Conservation (phyloP, 1,140 invertebrate species). For the Drosophila hydei region DNA sequence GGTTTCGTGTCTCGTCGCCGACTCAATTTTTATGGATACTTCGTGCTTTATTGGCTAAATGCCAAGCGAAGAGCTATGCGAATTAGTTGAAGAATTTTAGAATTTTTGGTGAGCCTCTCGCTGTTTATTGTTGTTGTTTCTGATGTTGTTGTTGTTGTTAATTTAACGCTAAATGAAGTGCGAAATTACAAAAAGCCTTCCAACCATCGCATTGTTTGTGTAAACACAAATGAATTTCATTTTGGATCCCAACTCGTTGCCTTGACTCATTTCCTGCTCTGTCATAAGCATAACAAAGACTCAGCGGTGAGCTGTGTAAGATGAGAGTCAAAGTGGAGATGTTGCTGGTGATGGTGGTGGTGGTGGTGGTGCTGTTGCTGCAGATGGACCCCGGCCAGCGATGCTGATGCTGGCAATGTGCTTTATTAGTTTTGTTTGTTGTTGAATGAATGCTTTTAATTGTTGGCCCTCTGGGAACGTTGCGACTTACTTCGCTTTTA, state of each 20-base stretch:
- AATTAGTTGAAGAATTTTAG: constrained; percentile 22
- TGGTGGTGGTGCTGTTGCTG: background rate
- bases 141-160: constrained; percentile 55
- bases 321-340: constrained; percentile 5
- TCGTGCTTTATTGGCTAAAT: constrained; percentile 54
- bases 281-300: constrained; percentile 49
- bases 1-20: constrained; percentile 55
- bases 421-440: constrained; percentile 61
- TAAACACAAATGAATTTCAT: constrained; percentile 31
- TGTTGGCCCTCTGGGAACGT: constrained; percentile 52
- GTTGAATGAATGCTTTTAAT: constrained; percentile 70
- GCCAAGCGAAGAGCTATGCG: constrained; percentile 49
- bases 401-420: constrained; percentile 26
- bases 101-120: constrained; percentile 23
- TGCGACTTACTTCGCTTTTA: constrained; percentile 26
- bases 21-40: constrained; percentile 55
- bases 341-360: background rate
- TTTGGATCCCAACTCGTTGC: constrained; percentile 8
- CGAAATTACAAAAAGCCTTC: constrained; percentile 67
- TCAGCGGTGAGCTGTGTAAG: constrained; percentile 35
- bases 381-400: background rate
- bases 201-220: constrained; percentile 43
- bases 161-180: constrained; percentile 83
- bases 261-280: constrained; percentile 48
- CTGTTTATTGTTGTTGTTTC: background rate